Base-by-base conservation (phyloP, 2,113 vertebrate genomes). In the Furnarius figulus region DNA sequence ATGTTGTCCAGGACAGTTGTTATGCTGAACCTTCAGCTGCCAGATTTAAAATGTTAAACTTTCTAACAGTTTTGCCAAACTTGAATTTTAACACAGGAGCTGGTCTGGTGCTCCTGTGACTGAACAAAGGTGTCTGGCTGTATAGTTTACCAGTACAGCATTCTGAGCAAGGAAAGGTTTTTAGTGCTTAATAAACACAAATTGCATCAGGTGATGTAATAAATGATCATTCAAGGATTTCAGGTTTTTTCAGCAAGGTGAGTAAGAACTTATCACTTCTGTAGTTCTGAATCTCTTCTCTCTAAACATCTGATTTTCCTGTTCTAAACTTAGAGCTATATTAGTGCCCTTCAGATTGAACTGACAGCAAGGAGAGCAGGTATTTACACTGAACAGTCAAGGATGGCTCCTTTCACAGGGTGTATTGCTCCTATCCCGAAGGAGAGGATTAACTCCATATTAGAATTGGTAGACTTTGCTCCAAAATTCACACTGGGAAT, bases 41-140 rank as follows among this genome's bases (percentile, higher is more conserved):
- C 94, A 83, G 87, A 90, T 85, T 47, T 46, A 39, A 96, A 93
- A 58, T 30, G 74, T 79, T 71, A 49, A 81, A 58, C 62, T 93
- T 96, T 58, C 80, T 74, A 93, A 94, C 77, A 67, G 13, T 93
- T 33, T 58, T 96, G 93, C 95, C 97, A 97, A 90, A 97, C 92
- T 71, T 80, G 71, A 93, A 83, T 83, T 93, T 76, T 80, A 67
- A 28, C 52, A 12, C 20, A 59, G 67, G 72, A 85, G 56, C 55
- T 87, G 65, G 22, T 78, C 33, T 80, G 56, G 52, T 56, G 39
- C 87, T 81, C 62, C 67, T 94, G 61, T 30, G 58, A 66, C 59
- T 91, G 76, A 80, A 66, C 42, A 44, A 40, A 46, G 86, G 73
- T 52, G 50, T 81, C 77, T 94, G 87, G 52, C 89, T 86, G 23